Base-by-base conservation (phyloP, 2,797 vertebrate genomes). In the Coranthus polyacanthus region DNA sequence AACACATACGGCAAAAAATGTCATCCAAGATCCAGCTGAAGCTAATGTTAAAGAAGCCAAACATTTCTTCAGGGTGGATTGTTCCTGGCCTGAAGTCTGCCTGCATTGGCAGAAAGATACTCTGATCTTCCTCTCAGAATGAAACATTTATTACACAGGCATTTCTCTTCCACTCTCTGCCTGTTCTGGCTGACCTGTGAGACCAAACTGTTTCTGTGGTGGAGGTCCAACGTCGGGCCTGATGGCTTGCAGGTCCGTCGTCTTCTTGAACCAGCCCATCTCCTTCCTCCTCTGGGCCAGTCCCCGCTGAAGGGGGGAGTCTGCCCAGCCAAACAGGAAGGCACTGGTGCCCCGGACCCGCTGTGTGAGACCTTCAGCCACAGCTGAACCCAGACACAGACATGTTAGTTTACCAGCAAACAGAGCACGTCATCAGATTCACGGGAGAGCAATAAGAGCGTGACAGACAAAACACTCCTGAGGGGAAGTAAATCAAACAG, bases 311-410 rank as follows among this genome's bases (percentile, higher is more conserved):
- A 69, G 72, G 0, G 92, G 90, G 6, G 53, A 22, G 71, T 97
- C 92, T 0, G 93, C 94, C 79, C 93, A 92, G 24, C 93, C 93
- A 9, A 95, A 95, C 53, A 95, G 88, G 93, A 96, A 96, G 10
- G 85, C 64, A 0, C 92, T 87, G 67, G 89, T 87, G 55, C 90
- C 94, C 13, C 41, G 82, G 16, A 95, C 75, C 12, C 62, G 74
- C 18, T 83, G 79, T 1, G 90, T 90, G 13, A 96, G 84, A 24
- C 72, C 83, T 54, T 59, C 75, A 20, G 93, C 94, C 67, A 95
- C 70, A 43, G 84, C 94, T 95, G 79, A 59, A 7, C 24, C 43
- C 39, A 13, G 46, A 29, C 51, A 50, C 47, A 60, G 37, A 57
- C 52, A 29, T 3, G 18, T 67, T 45, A 42, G 24, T 12, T 54